These are phyloP conservation scores for Campylomormyrus numenius DNA, from an alignment of 2,113 vertebrate genomes.

Conservation along the genomic window DNA sequence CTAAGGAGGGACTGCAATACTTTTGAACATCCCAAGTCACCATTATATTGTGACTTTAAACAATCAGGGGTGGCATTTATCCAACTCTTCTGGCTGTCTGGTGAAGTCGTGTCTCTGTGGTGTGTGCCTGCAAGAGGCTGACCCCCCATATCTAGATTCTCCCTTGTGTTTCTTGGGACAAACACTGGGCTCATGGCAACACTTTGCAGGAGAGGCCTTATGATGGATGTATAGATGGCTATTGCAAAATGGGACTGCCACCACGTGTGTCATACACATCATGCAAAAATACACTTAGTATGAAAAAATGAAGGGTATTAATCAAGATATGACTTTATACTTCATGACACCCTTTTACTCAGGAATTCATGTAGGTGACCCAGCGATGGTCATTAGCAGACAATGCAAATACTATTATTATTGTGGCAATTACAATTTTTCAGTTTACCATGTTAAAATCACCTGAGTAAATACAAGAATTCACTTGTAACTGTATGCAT, in stretches of 20 bases:
- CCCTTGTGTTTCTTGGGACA: background rate
- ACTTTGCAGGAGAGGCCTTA: background rate
- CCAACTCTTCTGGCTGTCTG: background rate
- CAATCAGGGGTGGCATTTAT: background rate
- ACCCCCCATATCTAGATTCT: background rate
- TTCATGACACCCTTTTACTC: background rate
- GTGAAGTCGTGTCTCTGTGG: background rate
- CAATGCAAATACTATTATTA: background rate
- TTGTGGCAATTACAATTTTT: background rate
- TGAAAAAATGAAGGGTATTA: background rate
- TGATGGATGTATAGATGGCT: background rate
- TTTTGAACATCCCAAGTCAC: background rate
- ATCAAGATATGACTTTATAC: background rate
- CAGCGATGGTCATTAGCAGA: background rate
- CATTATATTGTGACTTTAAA: background rate
- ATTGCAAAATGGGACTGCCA: background rate
- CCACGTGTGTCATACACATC: background rate
- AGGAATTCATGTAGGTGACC: background rate
- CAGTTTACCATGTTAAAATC: background rate
- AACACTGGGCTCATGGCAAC: background rate
- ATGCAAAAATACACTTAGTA: background rate
- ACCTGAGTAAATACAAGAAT: background rate
- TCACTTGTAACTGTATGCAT: background rate
- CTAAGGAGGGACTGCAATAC: background rate
- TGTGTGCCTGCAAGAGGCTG: background rate